Evolutionary conservation across 2,888 invertebrate genomes (phyloP).

Genomic region (Torymus texanus): DNA sequence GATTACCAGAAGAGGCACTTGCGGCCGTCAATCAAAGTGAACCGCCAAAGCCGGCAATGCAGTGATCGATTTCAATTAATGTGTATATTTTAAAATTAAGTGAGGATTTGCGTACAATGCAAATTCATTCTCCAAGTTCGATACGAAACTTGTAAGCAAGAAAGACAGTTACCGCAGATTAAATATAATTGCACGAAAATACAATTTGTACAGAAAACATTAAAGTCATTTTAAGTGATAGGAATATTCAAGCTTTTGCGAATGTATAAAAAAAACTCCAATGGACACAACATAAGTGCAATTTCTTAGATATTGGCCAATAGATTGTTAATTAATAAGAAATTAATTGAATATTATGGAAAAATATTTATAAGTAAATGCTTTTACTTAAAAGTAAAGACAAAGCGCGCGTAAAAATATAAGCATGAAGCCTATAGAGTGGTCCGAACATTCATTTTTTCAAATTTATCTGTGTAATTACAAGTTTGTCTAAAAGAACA

Average conservation of each 20-base stretch:
- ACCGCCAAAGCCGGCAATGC: slow-evolving; percentile 67
- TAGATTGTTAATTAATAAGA: slow-evolving; percentile 30
- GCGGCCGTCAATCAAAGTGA: slow-evolving; percentile 79
- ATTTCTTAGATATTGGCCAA: slow-evolving; percentile 38
- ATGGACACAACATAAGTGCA: slow-evolving; percentile 34
- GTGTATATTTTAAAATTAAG: slow-evolving; percentile 49
- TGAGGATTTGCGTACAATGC: slow-evolving; percentile 27
- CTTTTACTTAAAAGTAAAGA: slow-evolving; percentile 31
- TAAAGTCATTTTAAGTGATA: slow-evolving; percentile 33
- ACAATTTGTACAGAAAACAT: slow-evolving; percentile 50
- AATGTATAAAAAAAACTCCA: slow-evolving; percentile 31
- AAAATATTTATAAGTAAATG: slow-evolving; percentile 28
- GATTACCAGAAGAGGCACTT: slow-evolving; percentile 92
- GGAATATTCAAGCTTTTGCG: slow-evolving; percentile 23
- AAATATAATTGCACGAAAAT: slow-evolving; percentile 47
- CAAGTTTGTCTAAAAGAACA: too few species aligned
- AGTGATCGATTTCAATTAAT: slow-evolving; percentile 61
- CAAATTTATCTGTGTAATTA: too few species aligned
- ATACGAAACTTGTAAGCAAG: slow-evolving; percentile 42
- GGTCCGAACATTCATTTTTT: too few species aligned
- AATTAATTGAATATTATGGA: slow-evolving; percentile 11
- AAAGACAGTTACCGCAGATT: slow-evolving; percentile 50
- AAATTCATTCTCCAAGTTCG: slow-evolving; percentile 46
- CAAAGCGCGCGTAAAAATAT: slow-evolving; percentile 32
- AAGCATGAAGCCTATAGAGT: neutral